phyloP scores from a whole-genome alignment of 1,140 invertebrate genomes.

The Rhagoletis zephyria region DNA sequence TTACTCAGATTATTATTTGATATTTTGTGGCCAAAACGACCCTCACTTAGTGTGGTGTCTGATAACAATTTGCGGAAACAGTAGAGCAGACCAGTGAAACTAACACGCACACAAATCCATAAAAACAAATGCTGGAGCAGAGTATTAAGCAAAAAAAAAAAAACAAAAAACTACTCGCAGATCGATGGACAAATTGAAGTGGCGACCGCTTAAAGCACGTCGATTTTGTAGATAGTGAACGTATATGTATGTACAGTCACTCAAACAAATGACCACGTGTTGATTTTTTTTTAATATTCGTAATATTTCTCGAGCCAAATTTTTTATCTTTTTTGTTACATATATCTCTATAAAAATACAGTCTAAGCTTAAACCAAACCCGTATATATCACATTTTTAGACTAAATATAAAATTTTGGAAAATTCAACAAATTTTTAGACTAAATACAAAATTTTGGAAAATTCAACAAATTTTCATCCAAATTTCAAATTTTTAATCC shows the following conservation, averaged over 20 bases:
- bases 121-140: background rate
- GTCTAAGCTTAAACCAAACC: background rate
- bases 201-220: background rate
- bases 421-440: no score
- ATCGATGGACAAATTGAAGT: slow-evolving; percentile 28
- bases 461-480: no score
- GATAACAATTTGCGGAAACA: slow-evolving; percentile 40
- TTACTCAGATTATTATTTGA: background rate
- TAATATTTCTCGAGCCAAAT: no score
- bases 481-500: no score
- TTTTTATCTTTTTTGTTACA: background rate
- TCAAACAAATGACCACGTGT: background rate
- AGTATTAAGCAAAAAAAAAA: background rate
- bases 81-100: background rate
- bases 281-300: no score
- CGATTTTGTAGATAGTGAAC: background rate
- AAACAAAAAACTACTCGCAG: background rate
- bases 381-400: no score
- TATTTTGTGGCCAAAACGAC: background rate
- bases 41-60: background rate
- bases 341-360: background rate
- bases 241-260: background rate
- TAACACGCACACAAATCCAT: background rate
- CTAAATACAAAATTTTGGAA: no score
- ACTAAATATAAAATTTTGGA: no score